Conservation (phyloP, 37 sponge, comb jelly and placozoan species). For the Halichondria panicea region DNA sequence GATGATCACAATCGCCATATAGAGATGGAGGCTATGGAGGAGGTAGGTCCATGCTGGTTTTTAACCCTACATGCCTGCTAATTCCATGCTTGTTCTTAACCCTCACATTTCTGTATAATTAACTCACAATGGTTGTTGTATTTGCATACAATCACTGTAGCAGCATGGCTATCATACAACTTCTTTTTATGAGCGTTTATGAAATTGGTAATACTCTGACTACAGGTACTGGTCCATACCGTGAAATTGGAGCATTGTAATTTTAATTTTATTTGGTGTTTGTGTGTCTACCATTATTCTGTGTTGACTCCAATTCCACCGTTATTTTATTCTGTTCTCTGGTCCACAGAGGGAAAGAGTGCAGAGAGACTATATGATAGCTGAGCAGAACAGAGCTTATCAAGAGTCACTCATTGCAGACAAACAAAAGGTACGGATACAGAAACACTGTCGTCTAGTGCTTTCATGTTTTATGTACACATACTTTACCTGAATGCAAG, state of each 20-base stretch:
- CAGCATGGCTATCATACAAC: too few species aligned
- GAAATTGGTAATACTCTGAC: too few species aligned
- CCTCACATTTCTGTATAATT: too few species aligned
- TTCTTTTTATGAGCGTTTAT: too few species aligned
- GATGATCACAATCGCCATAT: conserved; percentile 45
- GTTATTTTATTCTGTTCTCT: neutral
- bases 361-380: conserved; percentile 65
- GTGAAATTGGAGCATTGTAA: too few species aligned
- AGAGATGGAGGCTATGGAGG: conserved; percentile 60
- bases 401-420: conserved; percentile 73
- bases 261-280: too few species aligned
- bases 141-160: too few species aligned
- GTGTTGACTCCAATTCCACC: neutral
- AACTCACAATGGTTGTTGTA: too few species aligned
- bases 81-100: neutral
- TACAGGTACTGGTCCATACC: too few species aligned
- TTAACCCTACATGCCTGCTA: neutral
- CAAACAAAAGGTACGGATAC: conserved; percentile 46
- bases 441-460: neutral
- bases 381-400: conserved; percentile 77
- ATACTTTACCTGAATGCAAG: too few species aligned
- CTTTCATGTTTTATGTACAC: too few species aligned
- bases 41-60: conserved; percentile 44
- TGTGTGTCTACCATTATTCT: too few species aligned
- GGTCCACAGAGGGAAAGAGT: conserved; percentile 56